Percentiles rank a stretch among this genome's conserved stretches.
These are phyloP conservation scores for Andrena marginata DNA, from an alignment of 2,888 invertebrate species.

Conservation along the genomic window DNA sequence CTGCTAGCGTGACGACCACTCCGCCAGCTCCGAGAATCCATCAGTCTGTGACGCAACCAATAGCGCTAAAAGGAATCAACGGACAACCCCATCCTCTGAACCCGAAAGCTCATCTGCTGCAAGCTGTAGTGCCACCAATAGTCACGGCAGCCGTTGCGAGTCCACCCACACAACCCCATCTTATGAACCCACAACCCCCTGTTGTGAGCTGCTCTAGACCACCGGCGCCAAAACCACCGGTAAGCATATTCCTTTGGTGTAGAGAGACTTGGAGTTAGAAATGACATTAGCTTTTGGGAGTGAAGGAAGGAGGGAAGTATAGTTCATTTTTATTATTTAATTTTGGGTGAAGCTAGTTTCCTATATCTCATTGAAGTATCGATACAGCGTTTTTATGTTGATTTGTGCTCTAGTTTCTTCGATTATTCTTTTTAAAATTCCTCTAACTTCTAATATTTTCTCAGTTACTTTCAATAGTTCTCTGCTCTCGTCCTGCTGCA, in stretches of 20 bases:
- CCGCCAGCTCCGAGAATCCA: slow-evolving; percentile 75
- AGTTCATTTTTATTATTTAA: no score
- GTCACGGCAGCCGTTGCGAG: slow-evolving; percentile 87
- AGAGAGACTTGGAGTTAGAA: not conserved
- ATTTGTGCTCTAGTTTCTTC: not conserved
- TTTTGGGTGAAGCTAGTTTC: no score
- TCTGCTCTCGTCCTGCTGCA: no score
- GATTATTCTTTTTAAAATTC: not conserved
- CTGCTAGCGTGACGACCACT: slow-evolving; percentile 70
- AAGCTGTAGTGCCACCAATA: slow-evolving; percentile 85
- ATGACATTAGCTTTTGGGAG: no score
- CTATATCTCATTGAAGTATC: no score
- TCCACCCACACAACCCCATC: slow-evolving; percentile 86
- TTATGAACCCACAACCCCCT: slow-evolving; percentile 85
- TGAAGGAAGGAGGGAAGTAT: no score
- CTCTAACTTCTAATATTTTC: no score
- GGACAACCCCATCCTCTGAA: slow-evolving; percentile 83
- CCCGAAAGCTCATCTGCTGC: slow-evolving; percentile 84
- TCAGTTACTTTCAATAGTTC: no score
- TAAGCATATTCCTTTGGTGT: slow-evolving; percentile 36
- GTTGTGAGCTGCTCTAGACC: slow-evolving; percentile 80
- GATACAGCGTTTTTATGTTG: no score
- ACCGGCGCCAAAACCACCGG: slow-evolving; percentile 76
- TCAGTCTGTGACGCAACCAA: slow-evolving; percentile 77
- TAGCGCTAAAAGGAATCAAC: slow-evolving; percentile 79